Conservation (phyloP, 2,113 vertebrate genomes). For the Calyptommatus sinebrachiatus region DNA sequence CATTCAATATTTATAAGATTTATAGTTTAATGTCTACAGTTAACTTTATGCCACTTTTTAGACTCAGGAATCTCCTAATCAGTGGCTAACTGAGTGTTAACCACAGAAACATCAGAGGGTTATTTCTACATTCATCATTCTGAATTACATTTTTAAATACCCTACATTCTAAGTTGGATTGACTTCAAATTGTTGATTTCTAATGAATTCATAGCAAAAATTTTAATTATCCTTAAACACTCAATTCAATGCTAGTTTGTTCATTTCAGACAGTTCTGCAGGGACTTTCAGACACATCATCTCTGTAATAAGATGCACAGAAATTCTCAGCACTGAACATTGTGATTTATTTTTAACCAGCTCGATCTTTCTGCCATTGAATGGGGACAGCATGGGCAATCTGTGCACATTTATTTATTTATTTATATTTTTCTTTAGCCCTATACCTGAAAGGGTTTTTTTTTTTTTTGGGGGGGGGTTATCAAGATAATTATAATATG, state of each 20-base stretch:
- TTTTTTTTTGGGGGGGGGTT: no score
- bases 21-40: background rate
- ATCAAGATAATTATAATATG: no score
- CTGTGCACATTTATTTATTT: no score
- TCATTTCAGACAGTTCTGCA: slow-evolving; percentile 22
- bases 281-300: slow-evolving; percentile 24
- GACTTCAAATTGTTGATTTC: slow-evolving; percentile 25
- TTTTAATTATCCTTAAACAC: slow-evolving; percentile 40
- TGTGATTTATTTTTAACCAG: slow-evolving; percentile 37
- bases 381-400: background rate
- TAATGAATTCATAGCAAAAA: background rate
- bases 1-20: no score
- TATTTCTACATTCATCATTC: background rate
- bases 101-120: background rate
- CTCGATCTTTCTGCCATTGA: slow-evolving; percentile 2
- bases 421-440: no score
- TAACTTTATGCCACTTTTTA: background rate
- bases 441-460: no score
- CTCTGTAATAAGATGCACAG: background rate
- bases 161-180: slow-evolving; percentile 26
- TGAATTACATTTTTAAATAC: background rate
- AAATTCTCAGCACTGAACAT: slow-evolving; percentile 30
- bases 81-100: background rate
- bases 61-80: background rate
- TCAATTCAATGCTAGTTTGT: background rate